Conservation (phyloP, 1,140 invertebrate genomes). For the Drosophila truncata region DNA sequence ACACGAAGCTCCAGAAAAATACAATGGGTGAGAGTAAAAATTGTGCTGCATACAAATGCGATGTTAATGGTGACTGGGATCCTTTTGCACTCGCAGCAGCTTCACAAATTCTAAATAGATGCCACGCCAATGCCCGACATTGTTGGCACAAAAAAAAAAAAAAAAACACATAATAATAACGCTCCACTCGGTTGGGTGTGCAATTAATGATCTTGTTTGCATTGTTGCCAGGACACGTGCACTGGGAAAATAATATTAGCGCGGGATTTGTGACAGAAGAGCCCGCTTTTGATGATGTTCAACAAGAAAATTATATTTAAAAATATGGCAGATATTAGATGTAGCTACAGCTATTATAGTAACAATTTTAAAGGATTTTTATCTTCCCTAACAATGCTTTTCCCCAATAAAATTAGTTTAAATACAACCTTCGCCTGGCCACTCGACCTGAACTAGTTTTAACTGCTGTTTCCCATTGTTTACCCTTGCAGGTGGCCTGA, state of each 20-base stretch:
- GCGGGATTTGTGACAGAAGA: background rate
- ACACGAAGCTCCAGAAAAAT: constrained; percentile 42
- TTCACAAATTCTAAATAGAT: constrained; percentile 44
- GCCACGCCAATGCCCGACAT: constrained; percentile 36
- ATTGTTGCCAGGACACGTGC: constrained; percentile 30
- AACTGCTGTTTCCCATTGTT: constrained; percentile 63
- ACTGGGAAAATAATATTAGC: background rate
- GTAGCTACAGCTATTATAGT: background rate
- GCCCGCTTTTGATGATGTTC: background rate
- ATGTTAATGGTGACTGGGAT: constrained; percentile 58
- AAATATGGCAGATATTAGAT: no score
- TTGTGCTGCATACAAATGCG: constrained; percentile 65
- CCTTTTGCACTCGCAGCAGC: constrained; percentile 33
- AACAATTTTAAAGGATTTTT: no score
- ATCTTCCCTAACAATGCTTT: background rate
- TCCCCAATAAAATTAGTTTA: constrained; percentile 39
- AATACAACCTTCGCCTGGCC: constrained; percentile 6
- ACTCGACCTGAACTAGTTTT: constrained; percentile 29
- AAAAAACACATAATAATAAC: constrained; percentile 3
- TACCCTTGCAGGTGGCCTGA: constrained; percentile 87
- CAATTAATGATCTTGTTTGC: constrained; percentile 71
- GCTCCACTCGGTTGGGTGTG: constrained; percentile 36
- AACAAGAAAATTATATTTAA: no score
- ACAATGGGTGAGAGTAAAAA: constrained; percentile 67
- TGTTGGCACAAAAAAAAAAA: constrained; percentile 49